Evolutionary conservation across 2,113 vertebrate genomes (phyloP), one percentile per base, ranked within the genome.

Genomic region (Promerops cafer): DNA sequence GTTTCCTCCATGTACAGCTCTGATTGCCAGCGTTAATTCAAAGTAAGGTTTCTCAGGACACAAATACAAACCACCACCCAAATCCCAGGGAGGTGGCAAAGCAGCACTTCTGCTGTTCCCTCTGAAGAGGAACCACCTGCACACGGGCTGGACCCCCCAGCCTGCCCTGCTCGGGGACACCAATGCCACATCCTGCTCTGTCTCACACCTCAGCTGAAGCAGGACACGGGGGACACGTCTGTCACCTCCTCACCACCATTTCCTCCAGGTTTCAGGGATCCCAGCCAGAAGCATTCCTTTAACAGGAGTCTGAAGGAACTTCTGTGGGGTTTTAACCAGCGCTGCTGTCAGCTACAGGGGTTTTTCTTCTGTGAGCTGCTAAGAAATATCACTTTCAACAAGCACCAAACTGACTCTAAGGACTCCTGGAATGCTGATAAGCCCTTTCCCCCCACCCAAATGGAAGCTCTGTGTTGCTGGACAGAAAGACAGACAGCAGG

Each of bases 1-100:
- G 1, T 68, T 35, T 35, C 14, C 53, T 64, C 42, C 28, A 33
- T 4, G 26, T 5, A 15, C 12, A 23, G 17, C 4, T 49, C 27
- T 49, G 24, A 44, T 2, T 18, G 13, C 17, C 18, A 49, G n/a
- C 0, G 0, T 14, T 59, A 27, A 81, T 15, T 72, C 39, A 3
- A 59, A 61, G 28, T 10, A 3, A 44, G 27, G 27, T 11, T 77
- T 39, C 30, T 31, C 40, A 37, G n/a, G 20, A 47, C 13, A 12
- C 22, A n/a, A 19, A 11, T 0, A 6, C 7, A 26, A 52, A 61
- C 10, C 0, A 11, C 0, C 23, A 54, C 10, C 42, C 33, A 71
- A 59, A 59, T 0, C 35, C 11, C 53, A 33, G 0, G 0, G 17
- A 1, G 27, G 44, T 2, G 31, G 21, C 40, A 44, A 28, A 47